Conservation (phyloP, 2,888 invertebrate genomes). For the Anodontia alba region DNA sequence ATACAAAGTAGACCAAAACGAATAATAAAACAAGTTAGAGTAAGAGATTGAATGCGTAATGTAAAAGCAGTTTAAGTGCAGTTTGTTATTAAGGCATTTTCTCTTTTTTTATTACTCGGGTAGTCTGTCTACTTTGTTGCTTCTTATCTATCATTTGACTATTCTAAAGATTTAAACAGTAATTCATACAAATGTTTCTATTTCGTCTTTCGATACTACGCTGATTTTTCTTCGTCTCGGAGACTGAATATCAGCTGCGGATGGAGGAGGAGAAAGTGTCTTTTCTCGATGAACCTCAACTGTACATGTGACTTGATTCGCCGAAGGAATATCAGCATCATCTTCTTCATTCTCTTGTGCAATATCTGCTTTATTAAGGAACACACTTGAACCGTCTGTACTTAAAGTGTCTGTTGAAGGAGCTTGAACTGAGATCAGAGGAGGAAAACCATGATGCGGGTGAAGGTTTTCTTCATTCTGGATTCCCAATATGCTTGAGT, state of each 20-base stretch:
- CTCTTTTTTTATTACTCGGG: too few relatives aligned
- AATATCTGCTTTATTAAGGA: neutral
- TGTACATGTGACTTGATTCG: constrained; percentile 78
- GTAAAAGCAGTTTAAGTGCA: too few relatives aligned
- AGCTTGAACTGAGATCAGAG: neutral
- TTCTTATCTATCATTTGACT: too few relatives aligned
- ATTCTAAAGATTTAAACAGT: too few relatives aligned
- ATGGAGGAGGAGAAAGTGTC: constrained; percentile 60
- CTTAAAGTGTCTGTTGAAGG: constrained; percentile 1
- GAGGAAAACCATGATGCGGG: neutral
- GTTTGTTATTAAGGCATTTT: too few relatives aligned
- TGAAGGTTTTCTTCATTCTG: constrained; percentile 6
- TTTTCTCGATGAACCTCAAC: constrained; percentile 80
- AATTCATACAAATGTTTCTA: constrained; percentile 55
- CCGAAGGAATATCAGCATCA: constrained; percentile 59
- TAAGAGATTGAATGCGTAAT: too few relatives aligned
- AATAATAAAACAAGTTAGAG: too few relatives aligned
- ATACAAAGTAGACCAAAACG: too few relatives aligned
- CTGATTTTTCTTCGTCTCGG: constrained; percentile 54
- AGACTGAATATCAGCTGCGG: constrained; percentile 9
- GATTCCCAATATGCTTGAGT: neutral
- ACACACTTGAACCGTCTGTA: neutral
- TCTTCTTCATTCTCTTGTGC: neutral
- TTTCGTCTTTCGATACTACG: constrained; percentile 54
- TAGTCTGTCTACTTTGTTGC: too few relatives aligned